Evolutionary conservation across 2,113 vertebrate genomes (phyloP).

Genomic region (Pseudorhombus dupliciocellatus): DNA sequence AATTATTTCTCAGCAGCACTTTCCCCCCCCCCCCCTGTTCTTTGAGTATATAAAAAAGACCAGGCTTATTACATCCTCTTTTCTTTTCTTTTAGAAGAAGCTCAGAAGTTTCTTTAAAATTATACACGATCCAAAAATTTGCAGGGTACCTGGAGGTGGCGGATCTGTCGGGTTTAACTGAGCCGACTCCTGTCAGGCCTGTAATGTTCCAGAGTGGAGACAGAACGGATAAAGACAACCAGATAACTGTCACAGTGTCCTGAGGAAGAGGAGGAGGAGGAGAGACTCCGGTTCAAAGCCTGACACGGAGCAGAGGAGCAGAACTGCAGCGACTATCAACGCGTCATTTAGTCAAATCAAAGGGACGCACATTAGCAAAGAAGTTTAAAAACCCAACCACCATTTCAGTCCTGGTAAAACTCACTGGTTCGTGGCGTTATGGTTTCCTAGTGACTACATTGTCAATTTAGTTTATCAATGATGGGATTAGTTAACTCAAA

Average conservation of each 20-base stretch:
- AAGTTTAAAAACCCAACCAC: no score
- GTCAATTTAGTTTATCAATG: no score
- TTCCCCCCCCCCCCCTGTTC: slow-evolving; percentile 1
- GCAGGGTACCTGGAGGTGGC: background rate
- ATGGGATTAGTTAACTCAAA: no score
- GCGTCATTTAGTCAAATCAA: no score
- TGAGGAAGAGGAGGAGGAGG: background rate
- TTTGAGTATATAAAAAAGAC: background rate
- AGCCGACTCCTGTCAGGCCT: background rate
- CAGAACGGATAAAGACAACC: background rate
- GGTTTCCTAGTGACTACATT: no score
- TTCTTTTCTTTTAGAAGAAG: background rate
- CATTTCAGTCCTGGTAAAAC: no score
- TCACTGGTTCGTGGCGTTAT: no score
- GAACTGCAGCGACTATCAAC: no score
- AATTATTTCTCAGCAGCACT: slow-evolving; percentile 45
- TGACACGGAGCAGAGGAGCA: background rate
- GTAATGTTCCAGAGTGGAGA: background rate
- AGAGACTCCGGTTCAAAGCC: background rate
- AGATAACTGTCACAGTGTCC: background rate
- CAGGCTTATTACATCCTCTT: background rate
- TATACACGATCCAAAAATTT: background rate
- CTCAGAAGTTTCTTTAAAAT: slow-evolving; percentile 1
- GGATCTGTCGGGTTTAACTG: background rate
- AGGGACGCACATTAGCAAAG: no score